Evolutionary conservation across 2,797 vertebrate species (phyloP).

Genomic region (Poecile montanus): DNA sequence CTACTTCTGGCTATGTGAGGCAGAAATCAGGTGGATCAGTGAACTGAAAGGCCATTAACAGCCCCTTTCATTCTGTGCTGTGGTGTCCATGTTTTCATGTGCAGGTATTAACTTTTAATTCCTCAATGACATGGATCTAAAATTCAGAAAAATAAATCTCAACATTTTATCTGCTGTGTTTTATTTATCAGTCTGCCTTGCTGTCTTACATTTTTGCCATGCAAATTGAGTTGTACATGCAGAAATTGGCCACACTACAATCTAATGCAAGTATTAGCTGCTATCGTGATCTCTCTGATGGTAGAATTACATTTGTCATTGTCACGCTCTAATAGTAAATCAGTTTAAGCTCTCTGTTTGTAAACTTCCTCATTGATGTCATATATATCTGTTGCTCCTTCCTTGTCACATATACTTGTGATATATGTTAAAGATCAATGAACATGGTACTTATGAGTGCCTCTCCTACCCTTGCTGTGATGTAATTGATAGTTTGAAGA

Average conservation of each 20-base stretch:
- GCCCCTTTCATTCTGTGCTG: background rate
- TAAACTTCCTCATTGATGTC: background rate
- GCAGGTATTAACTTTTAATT: background rate
- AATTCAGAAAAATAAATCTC: background rate
- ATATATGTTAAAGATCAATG: background rate
- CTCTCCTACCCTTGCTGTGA: background rate
- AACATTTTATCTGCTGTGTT: background rate
- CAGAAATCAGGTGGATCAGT: background rate
- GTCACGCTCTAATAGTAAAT: background rate
- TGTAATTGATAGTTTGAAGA: background rate
- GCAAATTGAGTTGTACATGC: background rate
- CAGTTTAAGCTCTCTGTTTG: background rate
- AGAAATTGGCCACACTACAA: background rate
- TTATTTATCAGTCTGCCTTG: background rate
- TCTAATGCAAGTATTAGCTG: background rate
- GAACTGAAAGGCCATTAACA: background rate
- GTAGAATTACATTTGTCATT: background rate
- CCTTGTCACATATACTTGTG: rapidly evolving
- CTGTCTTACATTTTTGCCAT: rapidly evolving
- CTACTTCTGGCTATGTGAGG: background rate
- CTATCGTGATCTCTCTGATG: background rate
- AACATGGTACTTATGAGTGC: background rate
- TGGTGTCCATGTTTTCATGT: background rate
- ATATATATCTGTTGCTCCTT: rapidly evolving
- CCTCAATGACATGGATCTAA: background rate